Evolutionary conservation across 1,140 invertebrate genomes (phyloP), one percentile per base, ranked within the genome.

Genomic region (Archivesica marissinica): DNA sequence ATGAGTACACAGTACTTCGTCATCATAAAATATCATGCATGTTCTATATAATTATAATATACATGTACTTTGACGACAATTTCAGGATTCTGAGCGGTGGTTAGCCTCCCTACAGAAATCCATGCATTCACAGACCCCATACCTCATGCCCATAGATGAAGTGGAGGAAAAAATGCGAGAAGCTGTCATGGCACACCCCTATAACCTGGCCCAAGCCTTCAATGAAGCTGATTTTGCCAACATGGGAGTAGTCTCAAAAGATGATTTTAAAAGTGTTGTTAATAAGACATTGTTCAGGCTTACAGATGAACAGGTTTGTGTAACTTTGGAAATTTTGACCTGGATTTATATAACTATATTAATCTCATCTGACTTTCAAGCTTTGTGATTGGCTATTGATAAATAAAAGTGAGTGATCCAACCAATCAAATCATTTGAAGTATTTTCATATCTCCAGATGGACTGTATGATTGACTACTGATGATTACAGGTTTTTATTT

Each of bases 251-350:
- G 89, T 93, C 28, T 87, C 89, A 2, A 90, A 89, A 50, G 92
- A 93, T 7, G 92, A 92, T 68, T 93, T 93, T 54, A 87, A 87
- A 52, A 79, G 88, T 41, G 75, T 92, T 11, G 33, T 93, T 20
- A 86, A 90, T 77, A 90, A 90, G 44, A 83, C 90, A 41, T 38
- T 90, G 15, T 89, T 93, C 68, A 86, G 91, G 54, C 61, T 92
- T 6, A 89, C 87, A n/a, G 90, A 93, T 89, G 92, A 93, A 54
- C 92, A 93, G 90, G 92, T 93, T 81, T 47, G 28, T 50, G 2
- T 39, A 39, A 11, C 38, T 68, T 28, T n/a, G n/a, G n/a, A n/a
- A n/a, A n/a, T n/a, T n/a, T n/a, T 44, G 41, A 9, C 17, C 17
- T 44, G 41, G 17, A 44, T 9, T 44, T 17, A 9, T 47, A 64